Base-by-base conservation (phyloP, 2,797 vertebrate genomes). In the Lacerta bilineata region DNA sequence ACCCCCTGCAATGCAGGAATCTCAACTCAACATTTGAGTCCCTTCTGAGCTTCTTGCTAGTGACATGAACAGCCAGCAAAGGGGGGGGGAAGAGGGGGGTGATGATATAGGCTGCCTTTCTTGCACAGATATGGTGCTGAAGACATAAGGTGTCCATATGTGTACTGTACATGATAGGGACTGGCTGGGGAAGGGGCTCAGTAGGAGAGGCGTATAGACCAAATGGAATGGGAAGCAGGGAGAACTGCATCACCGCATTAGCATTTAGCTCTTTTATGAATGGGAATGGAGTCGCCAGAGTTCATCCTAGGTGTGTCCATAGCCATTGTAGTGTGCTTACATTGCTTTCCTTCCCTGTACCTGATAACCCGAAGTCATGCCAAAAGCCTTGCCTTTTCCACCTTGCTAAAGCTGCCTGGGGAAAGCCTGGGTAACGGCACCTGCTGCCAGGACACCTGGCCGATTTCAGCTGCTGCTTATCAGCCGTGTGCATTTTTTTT, bases 381-480 rank as follows among this genome's bases (percentile, higher is more conserved):
- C 75, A 83, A 84, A 61, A 36, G 55, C 50, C 50, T 46, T 71
- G 68, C 18, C 25, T 68, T 55, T 66, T 8, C 20, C 8, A 39
- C 33, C 18, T 80, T 87, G 25, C 9, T 29, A 43, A 18, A 83
- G 0, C 36, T 87, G 33, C 1, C 1, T 27, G 50, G 50, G 87
- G 69, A 89, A 87, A 80, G 89, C 80, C 50, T 7, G 36, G 59
- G 74, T 55, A 41, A 69, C 13, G 71, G 74, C 86, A 93, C 84
- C 87, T 92, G 87, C 64, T 87, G 13, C 4, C 68, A 39, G 36
- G n/a, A 3, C 50, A 66, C 83, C 80, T 83, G 84, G 74, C 81
- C 82, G 61, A 68, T 11, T 71, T 89, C 84, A 85, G 55, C 68
- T 29, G 82, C 82, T 90, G 78, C 69, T 88, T 88, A 92, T 86